phyloP scores from a whole-genome alignment of 2,888 invertebrate species.

The Melanotus villosus region DNA sequence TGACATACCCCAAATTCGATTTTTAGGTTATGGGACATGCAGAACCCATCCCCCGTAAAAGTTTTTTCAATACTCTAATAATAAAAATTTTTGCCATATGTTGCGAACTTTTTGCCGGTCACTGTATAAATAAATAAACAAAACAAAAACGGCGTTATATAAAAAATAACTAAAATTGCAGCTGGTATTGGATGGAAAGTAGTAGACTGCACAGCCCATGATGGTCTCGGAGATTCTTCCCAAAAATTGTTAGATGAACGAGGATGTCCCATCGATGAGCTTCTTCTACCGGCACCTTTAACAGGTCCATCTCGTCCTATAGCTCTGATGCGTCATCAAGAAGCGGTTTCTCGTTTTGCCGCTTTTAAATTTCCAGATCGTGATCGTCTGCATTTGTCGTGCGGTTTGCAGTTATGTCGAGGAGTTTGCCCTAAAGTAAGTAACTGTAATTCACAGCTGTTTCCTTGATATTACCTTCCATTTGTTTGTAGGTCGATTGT shows the following conservation, averaged over 20 bases:
- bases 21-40: no score
- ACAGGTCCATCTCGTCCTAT: constrained; percentile 63
- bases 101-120: no score
- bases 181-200: constrained; percentile 82
- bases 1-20: no score
- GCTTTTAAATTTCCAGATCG: constrained; percentile 89
- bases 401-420: constrained; percentile 83
- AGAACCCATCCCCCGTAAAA: no score
- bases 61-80: no score
- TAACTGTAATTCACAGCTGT: no score
- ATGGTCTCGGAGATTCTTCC: constrained; percentile 82
- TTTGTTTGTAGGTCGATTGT: constrained; percentile 66
- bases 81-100: no score
- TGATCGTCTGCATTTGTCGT: constrained; percentile 83
- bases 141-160: no score
- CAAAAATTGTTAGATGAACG: constrained; percentile 81
- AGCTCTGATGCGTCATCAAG: constrained; percentile 66
- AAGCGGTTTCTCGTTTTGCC: constrained; percentile 76
- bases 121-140: no score
- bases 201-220: constrained; percentile 84
- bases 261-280: constrained; percentile 83
- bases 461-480: constrained; percentile 21
- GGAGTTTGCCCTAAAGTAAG: constrained; percentile 77
- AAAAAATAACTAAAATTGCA: no score
- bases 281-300: constrained; percentile 73